Evolutionary conservation across 2,888 invertebrate genomes (phyloP).

Genomic region (Idaea dimidiata): DNA sequence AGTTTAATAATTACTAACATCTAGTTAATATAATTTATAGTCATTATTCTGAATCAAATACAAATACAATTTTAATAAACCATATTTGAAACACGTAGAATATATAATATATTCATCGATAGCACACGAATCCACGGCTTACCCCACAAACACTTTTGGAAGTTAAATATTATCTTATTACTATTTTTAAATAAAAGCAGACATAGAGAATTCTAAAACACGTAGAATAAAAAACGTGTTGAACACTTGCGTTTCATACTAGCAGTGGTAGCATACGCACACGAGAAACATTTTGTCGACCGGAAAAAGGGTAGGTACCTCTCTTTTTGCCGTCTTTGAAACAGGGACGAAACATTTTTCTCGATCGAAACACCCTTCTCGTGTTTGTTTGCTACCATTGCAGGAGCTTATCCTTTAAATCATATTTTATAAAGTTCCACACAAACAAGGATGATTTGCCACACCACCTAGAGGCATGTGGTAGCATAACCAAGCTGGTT

Average conservation of each 20-base stretch:
- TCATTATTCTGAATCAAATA: slow-evolving; percentile 9
- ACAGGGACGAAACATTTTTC: too few species aligned
- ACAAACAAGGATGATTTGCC: neutral
- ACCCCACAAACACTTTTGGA: slow-evolving; percentile 40
- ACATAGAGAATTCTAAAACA: slow-evolving; percentile 23
- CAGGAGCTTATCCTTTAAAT: slow-evolving; percentile 21
- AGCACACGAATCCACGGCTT: slow-evolving; percentile 52
- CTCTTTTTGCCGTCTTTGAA: too few species aligned
- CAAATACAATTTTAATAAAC: slow-evolving; percentile 21
- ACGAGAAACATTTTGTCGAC: too few species aligned
- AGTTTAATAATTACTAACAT: too few species aligned
- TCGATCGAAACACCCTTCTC: too few species aligned
- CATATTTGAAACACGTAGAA: slow-evolving; percentile 19
- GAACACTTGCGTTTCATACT: slow-evolving; percentile 27
- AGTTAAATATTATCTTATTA: slow-evolving; percentile 57
- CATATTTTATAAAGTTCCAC: neutral
- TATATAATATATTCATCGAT: slow-evolving; percentile 38
- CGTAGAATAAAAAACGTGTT: slow-evolving; percentile 17
- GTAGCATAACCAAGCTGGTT: neutral
- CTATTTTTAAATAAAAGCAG: slow-evolving; percentile 25
- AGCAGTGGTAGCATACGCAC: too few species aligned
- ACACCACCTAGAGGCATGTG: neutral
- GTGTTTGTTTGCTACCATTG: too few species aligned
- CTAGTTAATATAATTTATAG: too few species aligned
- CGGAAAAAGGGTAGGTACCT: too few species aligned